A percentile compares a stretch with the other conserved stretches of the same genome.
phyloP scores from a whole-genome alignment of 2,113 vertebrate species.

The Phalacrocorax brasilianus region DNA sequence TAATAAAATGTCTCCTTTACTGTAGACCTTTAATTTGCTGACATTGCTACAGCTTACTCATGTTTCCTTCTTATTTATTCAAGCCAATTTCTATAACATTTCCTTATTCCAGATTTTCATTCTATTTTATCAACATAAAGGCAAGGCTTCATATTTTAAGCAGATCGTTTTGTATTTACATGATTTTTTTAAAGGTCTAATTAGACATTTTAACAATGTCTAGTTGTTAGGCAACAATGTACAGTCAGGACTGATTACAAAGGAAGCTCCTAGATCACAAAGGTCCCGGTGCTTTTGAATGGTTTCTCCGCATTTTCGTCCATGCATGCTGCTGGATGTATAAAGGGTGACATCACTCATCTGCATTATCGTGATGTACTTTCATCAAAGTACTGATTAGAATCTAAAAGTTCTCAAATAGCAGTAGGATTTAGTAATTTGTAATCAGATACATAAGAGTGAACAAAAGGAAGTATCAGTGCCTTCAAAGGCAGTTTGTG shows the following conservation, averaged over 20 bases:
- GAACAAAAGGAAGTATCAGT: conserved; percentile 68
- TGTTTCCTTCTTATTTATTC: background rate
- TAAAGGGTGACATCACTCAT: conserved; percentile 66
- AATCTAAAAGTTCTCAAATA: conserved; percentile 67
- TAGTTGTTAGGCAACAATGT: background rate
- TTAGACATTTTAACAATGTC: background rate
- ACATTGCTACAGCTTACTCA: background rate
- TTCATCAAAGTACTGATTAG: conserved; percentile 67
- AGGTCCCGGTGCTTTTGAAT: background rate
- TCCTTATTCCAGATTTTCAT: background rate
- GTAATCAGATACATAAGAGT: conserved; percentile 56
- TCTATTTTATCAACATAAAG: background rate
- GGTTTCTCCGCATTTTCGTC: background rate
- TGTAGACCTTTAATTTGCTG: background rate
- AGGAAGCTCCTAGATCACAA: background rate
- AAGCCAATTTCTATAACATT: background rate
- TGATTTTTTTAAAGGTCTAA: background rate
- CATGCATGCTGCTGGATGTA: conserved; percentile 22
- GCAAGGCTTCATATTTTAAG: background rate
- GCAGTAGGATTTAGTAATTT: conserved; percentile 61
- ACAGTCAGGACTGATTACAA: background rate
- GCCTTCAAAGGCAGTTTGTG: conserved; percentile 64
- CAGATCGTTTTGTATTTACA: background rate
- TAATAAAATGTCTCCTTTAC: background rate
- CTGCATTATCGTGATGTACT: conserved; percentile 52